Evolutionary conservation across 2,888 invertebrate genomes (phyloP), one percentile per base, ranked within the genome.

Genomic region (Xiphydria camelus): DNA sequence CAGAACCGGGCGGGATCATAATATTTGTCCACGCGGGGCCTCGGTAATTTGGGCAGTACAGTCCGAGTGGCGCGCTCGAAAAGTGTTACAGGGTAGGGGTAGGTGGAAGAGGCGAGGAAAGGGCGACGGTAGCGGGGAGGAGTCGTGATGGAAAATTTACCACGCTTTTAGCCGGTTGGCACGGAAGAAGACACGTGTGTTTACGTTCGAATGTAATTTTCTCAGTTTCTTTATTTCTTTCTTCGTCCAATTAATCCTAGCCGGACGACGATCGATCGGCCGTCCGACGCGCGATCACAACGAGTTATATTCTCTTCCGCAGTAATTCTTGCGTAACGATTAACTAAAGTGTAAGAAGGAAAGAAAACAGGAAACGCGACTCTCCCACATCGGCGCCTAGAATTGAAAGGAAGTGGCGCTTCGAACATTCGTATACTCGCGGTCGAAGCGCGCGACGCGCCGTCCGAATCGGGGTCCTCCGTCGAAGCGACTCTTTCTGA

Each of bases 251-350:
- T 65, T 69, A 66, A 57, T 61, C 62, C 52, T 59, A 60, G 60
- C 48, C 61, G 64, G 53, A 55, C 59, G 33, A 36, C 40, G 47
- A 47, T n/a, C n/a, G n/a, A n/a, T n/a, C n/a, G n/a, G n/a, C n/a
- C 48, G 55, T 54, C 55, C 62, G 54, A 55, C 57, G n/a, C n/a
- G n/a, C n/a, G 61, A 68, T 69, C 65, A 70, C 69, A 70, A 70
- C 66, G 59, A 68, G 68, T 68, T 64, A 69, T 64, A 64, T 48
- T 51, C n/a, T 23, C 57, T 62, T 60, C 52, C 56, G 55, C n/a
- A n/a, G n/a, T 59, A 54, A 55, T 48, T 57, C 53, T 59, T 52
- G 39, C 59, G 53, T 49, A 69, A 60, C 59, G 56, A 59, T 51
- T 43, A 58, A 63, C 52, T 61, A 47, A 56, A 52, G 53, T 57